Evolutionary conservation across 2,113 vertebrate species (phyloP), one percentile per base, ranked within the genome.

Genomic region (Antechinus flavipes): DNA sequence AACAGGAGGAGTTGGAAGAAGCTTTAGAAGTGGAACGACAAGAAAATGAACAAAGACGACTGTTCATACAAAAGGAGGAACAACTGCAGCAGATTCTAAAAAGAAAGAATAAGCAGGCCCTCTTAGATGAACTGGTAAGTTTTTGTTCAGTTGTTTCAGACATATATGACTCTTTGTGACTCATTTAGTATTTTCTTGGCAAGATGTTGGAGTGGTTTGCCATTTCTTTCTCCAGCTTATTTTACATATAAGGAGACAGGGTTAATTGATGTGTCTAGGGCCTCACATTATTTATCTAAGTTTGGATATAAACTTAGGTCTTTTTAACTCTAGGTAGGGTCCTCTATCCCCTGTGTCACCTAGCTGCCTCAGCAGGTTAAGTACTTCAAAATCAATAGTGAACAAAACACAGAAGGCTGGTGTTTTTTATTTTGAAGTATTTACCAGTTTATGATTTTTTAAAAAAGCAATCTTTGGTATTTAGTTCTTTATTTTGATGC

Each of bases 1-100:
- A 99, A 97, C 99, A 99, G 98, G 99, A 99, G 93, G 99, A 99
- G 97, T 94, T 99, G 98, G 99, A 99, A 98, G 99, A 99, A 99
- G 98, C 99, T 50, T 98, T 99, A 98, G 98, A 99, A 93, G 98
- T 98, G 16, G 99, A 99, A 98, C 98, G 99, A 95, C 99, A 99
- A 97, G 99, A 99, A 94, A 99, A 97, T 2, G 99, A 99, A 97
- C 99, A 99, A 96, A 98, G 99, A 94, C 98, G 99, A 16, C 98
- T 99, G 2, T 98, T 99, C 35, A 97, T 99, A 19, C 99, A 99
- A 97, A 99, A 99, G 96, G 99, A 99, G 94, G 99, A 99, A 49
- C 99, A 99, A 97, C 98, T 99, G 90, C 99, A 99, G 49, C 99
- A 99, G 93, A 98, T 99, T 97, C 98, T 99, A 35, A 99, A 99